A percentile compares a stretch with the other conserved stretches of the same genome.
Evolutionary conservation across 2,113 vertebrate genomes (phyloP).

Genomic region (Xenopus borealis): DNA sequence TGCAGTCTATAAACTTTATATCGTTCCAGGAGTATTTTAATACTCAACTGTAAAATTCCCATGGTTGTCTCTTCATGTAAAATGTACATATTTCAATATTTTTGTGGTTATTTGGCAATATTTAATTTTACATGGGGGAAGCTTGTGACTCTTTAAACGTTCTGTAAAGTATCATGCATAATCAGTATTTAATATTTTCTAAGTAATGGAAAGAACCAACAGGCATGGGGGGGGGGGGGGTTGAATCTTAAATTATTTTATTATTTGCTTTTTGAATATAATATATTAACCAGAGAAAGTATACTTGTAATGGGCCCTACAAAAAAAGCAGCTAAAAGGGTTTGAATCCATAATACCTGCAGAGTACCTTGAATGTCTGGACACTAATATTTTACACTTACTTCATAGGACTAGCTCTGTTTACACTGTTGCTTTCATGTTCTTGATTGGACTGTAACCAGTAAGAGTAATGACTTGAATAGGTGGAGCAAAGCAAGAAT

Average conservation of each 20-base stretch:
- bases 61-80: too few species aligned
- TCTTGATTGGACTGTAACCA: slow-evolving; percentile 64
- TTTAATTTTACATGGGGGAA: too few species aligned
- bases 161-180: slow-evolving; percentile 72
- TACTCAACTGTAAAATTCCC: too few species aligned
- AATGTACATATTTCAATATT: too few species aligned
- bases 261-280: slow-evolving; percentile 78
- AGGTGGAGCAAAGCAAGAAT: slow-evolving; percentile 51
- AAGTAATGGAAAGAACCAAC: slow-evolving; percentile 73
- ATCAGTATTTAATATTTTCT: slow-evolving; percentile 68
- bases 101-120: too few species aligned
- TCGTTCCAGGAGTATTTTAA: too few species aligned
- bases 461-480: slow-evolving; percentile 57
- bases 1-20: too few species aligned
- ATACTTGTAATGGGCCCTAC: slow-evolving; percentile 67
- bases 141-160: slow-evolving; percentile 74
- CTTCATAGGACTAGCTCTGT: slow-evolving; percentile 71
- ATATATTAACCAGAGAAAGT: slow-evolving; percentile 83
- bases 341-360: slow-evolving; percentile 62
- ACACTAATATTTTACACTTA: slow-evolving; percentile 79
- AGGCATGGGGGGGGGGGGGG: slow-evolving; percentile 62
- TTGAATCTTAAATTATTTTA: slow-evolving; percentile 73
- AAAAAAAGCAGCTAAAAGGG: slow-evolving; percentile 62
- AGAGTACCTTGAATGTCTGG: slow-evolving; percentile 66
- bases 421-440: slow-evolving; percentile 70